These are phyloP conservation scores for Muscidifurax raptorellus DNA, from an alignment of 1,140 invertebrate genomes.

Conservation along the genomic window DNA sequence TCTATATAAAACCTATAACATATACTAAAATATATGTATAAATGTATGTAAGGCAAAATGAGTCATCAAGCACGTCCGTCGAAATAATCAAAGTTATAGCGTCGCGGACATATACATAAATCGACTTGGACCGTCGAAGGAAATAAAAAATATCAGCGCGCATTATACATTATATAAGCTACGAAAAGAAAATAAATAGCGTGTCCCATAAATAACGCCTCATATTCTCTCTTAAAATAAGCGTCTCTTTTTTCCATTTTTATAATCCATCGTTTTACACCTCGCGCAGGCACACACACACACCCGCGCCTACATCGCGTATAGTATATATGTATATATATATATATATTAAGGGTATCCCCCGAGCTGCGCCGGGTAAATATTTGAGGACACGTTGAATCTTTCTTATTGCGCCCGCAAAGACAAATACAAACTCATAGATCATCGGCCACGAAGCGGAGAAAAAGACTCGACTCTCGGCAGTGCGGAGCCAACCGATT, in stretches of 20 bases:
- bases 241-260: slow-evolving; percentile 11
- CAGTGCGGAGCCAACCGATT: slow-evolving; percentile 21
- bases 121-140: not conserved
- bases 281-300: not conserved
- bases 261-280: slow-evolving; percentile 39
- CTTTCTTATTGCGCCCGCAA: slow-evolving; percentile 28
- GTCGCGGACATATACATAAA: too few relatives aligned
- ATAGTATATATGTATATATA: too few relatives aligned
- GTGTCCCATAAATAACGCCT: slow-evolving; percentile 36
- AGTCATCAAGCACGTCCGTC: not conserved
- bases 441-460: slow-evolving; percentile 21
- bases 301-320: too few relatives aligned
- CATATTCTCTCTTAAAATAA: slow-evolving; percentile 22
- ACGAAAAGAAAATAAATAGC: not conserved
- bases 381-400: slow-evolving; percentile 44
- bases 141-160: slow-evolving; percentile 11
- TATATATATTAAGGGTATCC: too few relatives aligned
- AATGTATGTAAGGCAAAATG: slow-evolving; percentile 30
- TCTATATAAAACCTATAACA: too few relatives aligned
- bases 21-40: too few relatives aligned
- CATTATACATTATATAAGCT: too few relatives aligned
- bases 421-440: slow-evolving; percentile 48
- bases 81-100: too few relatives aligned
- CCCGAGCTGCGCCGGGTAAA: slow-evolving; percentile 34
- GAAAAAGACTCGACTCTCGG: not conserved